phyloP scores from a whole-genome alignment of 2,797 vertebrate genomes.

The Helarctos malayanus region DNA sequence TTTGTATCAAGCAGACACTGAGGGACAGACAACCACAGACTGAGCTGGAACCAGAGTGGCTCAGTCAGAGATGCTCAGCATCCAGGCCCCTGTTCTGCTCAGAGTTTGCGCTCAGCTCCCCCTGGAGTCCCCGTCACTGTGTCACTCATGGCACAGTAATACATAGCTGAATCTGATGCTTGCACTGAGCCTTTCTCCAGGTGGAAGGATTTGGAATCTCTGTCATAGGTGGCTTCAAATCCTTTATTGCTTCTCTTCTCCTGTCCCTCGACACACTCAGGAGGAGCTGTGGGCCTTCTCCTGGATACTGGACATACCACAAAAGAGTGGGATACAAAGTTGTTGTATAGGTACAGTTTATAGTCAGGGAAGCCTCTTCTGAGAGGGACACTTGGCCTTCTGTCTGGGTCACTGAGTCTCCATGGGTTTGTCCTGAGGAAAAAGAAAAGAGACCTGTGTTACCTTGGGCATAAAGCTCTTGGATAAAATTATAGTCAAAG shows the following conservation, averaged over 20 bases:
- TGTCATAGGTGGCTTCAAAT: conserved; percentile 48
- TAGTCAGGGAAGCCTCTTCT: background rate
- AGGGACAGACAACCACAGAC: background rate
- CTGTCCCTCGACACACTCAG: rapidly evolving
- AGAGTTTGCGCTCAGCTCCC: conserved; percentile 50
- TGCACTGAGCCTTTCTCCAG: conserved; percentile 52
- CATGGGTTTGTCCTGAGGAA: background rate
- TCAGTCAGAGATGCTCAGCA: background rate
- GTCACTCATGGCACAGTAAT: rapidly evolving
- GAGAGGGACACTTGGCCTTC: background rate
- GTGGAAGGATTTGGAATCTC: conserved; percentile 31
- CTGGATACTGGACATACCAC: conserved; percentile 67
- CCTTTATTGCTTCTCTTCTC: background rate
- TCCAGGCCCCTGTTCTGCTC: background rate
- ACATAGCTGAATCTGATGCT: background rate
- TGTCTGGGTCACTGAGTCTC: conserved; percentile 45
- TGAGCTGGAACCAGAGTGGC: background rate
- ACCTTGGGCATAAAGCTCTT: background rate
- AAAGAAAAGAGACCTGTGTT: background rate
- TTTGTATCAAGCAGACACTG: background rate
- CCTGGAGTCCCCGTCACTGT: background rate
- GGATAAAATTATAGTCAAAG: background rate
- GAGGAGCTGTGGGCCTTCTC: conserved; percentile 44
- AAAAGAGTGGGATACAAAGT: background rate
- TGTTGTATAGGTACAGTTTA: conserved; percentile 40